Base-by-base conservation (phyloP, 2,888 invertebrate species). In the Protodeltote pygarga region DNA sequence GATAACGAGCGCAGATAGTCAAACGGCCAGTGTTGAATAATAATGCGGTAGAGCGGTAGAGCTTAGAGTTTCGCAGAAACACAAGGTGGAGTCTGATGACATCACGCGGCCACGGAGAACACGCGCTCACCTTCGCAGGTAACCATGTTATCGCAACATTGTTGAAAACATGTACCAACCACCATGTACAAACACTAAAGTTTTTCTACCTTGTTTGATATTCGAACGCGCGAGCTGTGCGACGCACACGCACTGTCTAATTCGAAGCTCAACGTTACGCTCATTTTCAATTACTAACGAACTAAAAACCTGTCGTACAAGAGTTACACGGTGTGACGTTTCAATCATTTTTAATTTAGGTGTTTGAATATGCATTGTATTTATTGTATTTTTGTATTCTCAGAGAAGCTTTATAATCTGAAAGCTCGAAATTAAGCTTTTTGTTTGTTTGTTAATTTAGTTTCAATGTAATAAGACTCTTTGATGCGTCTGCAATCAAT, bases 51-150 rank as follows among this genome's bases (percentile, higher is more conserved):
- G 78, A 77, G 76, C 67, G 73, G 76, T 68, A 69, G 78, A 77
- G 80, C 75, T 86, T 76, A 82, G 81, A 78, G 52, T 44, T 90
- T 89, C 89, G 85, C 82, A 81, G 89, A 91, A 90, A 73, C 74
- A 71, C 71, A 76, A 84, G 85, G 81, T 83, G 71, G 77, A 79
- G 75, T 40, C 55, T 59, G 86, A 87, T 90, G 90, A 89, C 87
- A 86, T 90, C 89, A 90, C 75, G 69, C 70, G 61, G 71, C 66
- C 73, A 51, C 24, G 46, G 70, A 75, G 53, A 71, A 63, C 73
- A 78, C 83, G 73, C 77, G 82, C 76, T 89, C 81, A 84, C 85
- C 86, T 89, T 84, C 85, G 65, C 62, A 70, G 47, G 54, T 61
- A 53, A 46, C 55, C 37, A 27, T 53, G 48, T 57, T 67, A 73